Evolutionary conservation across 37 sponge, comb jelly and placozoan species (phyloP), one percentile per base, ranked within the genome.

Genomic region (Ianthella basta): DNA sequence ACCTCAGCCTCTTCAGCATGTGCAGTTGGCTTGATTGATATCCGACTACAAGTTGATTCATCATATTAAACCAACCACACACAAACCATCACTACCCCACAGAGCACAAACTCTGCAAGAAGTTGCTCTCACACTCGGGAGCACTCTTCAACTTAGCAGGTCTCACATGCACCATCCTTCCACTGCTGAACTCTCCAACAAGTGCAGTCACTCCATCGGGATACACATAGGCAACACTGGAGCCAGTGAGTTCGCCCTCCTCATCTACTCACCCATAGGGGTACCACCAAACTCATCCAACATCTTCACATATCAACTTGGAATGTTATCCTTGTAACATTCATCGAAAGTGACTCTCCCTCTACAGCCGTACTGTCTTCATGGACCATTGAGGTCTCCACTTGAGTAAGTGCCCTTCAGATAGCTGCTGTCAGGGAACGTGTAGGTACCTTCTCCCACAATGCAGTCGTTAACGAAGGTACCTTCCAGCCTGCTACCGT

Each of bases 361-460:
- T 1, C 34, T 72, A 13, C 69, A 50, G 44, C 27, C 69, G 68
- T 83, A 87, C 60, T 93, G 82, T 29, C 68, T 65, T 34, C 79
- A 88, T 15, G 25, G 53, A 23, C 93, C 93, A 59, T 89, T 70
- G 82, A 93, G 41, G 8, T 86, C 82, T 13, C 93, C 93, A n/a
- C 84, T 59, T 21, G 27, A 0, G 60, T 87, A 87, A 67, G 59
- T 36, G 44, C 82, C 90, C 23, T 79, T 72, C 67, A 93, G 89
- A 32, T 82, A 61, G 25, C 77, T 30, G n/a, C 90, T 90, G 61
- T 93, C 93, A 24, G 60, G 23, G 79, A 72, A 87, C 59, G 72
- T 80, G 80, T 93, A 93, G 21, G 57, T 39, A 0, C 89, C 87
- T 3, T 29, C 14, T 54, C 93, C 93, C 14, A 87, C 61, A 15